Percentiles rank a stretch among this genome's conserved stretches.
Evolutionary conservation across 2,888 invertebrate species (phyloP).

Genomic region (Callyntrura guangdongensis): DNA sequence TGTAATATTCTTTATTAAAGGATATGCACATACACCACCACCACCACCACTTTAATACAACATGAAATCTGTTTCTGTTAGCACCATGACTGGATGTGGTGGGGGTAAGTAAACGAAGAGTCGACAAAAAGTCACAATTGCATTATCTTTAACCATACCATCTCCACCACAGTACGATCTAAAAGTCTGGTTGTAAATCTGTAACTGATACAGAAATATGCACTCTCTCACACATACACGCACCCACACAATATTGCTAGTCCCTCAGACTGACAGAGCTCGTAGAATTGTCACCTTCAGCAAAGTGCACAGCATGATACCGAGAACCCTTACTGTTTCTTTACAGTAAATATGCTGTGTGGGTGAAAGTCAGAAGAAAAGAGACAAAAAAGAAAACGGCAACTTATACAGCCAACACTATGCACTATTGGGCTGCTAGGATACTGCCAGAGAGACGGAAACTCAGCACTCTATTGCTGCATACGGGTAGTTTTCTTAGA

Average conservation of each 20-base stretch:
- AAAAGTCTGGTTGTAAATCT: neutral
- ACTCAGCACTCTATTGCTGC: no score
- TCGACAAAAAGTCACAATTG: slow-evolving; percentile 4
- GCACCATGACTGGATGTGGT: neutral
- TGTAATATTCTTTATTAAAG: slow-evolving; percentile 28
- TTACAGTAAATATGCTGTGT: slow-evolving; percentile 4
- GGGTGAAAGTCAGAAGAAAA: slow-evolving; percentile 37
- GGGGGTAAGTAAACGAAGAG: neutral
- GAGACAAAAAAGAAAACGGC: slow-evolving; percentile 7
- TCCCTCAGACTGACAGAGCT: neutral
- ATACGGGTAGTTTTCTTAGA: slow-evolving; percentile 4
- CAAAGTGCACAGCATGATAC: slow-evolving; percentile 57
- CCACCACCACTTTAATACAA: slow-evolving; percentile 13
- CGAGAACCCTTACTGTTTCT: slow-evolving; percentile 53
- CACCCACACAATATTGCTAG: neutral
- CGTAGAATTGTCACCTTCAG: slow-evolving; percentile 68
- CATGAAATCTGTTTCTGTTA: slow-evolving; percentile 29
- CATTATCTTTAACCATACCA: slow-evolving; percentile 29
- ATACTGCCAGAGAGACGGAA: neutral
- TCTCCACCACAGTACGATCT: neutral
- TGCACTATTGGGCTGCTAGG: neutral
- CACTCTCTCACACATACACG: neutral
- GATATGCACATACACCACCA: no score
- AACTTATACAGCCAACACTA: slow-evolving; percentile 28
- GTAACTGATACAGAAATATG: slow-evolving; percentile 31